Evolutionary conservation across 2,797 vertebrate genomes (phyloP), one percentile per base, ranked within the genome.

Genomic region (Lophotriccus pileatus): DNA sequence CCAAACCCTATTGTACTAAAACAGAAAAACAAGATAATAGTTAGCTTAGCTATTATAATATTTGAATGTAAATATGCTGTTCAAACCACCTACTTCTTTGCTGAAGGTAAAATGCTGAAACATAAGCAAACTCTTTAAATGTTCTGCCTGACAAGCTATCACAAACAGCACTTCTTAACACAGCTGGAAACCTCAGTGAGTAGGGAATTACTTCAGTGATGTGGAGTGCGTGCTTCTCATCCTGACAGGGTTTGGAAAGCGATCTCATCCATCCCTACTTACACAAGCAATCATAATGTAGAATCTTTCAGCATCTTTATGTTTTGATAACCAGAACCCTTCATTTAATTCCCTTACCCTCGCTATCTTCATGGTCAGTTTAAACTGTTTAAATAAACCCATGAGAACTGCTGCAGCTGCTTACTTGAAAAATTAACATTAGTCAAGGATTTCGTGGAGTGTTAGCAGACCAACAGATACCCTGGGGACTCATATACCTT

Each of bases 1-100:
- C 99, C 99, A 99, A 50, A 99, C 99, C 96, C 99, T 98, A 96
- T 99, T 99, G 97, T 98, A 99, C 99, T 99, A 70, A n/a, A 70
- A 69, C 32, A 94, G 86, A 53, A 94, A 89, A 96, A 76, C 16
- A 89, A 91, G 69, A 28, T 9, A 60, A 80, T 4, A 34, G 37
- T 91, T 72, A 89, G 39, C 21, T 68, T 25, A 62, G 39, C 36
- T 67, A 43, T 17, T 36, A 36, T 32, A 52, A 73, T 3, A 43
- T 37, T 11, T 59, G 47, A 70, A 68, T 7, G 4, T 14, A 78
- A 69, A 50, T 47, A 46, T 0, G 0, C 28, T 47, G 9, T n/a
- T 72, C 2, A 7, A 87, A 36, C 22, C 43, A 81, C 4, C 66
- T 47, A 14, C 16, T 87, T 27, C 39, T 59, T 25, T 14, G 34